These are phyloP conservation scores for Aphelenchoides fujianensis DNA, from an alignment of 1,140 invertebrate genomes.

Conservation along the genomic window DNA sequence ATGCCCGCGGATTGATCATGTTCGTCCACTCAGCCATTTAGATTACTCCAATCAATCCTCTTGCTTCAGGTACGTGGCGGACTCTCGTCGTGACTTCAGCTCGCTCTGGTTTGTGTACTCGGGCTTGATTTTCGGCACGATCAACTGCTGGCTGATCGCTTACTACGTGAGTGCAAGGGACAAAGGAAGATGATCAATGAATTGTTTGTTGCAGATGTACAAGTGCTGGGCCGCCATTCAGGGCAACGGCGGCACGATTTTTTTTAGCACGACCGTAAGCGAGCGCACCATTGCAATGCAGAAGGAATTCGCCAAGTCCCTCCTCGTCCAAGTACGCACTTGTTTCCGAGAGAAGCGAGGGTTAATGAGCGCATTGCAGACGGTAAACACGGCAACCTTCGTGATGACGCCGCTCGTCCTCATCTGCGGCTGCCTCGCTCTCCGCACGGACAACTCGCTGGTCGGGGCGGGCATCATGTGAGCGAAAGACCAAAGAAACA, in stretches of 20 bases:
- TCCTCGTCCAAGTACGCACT: not conserved
- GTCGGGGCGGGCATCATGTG: not conserved
- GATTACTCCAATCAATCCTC: no score
- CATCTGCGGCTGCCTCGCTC: not conserved
- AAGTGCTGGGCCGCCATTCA: not conserved
- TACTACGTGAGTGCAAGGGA: no score
- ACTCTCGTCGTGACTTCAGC: not conserved
- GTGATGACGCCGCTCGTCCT: not conserved
- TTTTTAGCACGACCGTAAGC: not conserved
- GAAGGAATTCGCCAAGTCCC: not conserved
- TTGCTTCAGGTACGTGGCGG: not conserved
- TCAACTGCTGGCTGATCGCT: not conserved
- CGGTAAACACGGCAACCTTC: not conserved
- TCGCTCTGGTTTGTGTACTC: not conserved
- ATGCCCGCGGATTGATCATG: not conserved
- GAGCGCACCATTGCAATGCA: not conserved
- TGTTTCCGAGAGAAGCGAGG: no score
- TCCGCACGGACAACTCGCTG: not conserved
- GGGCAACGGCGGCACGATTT: not conserved
- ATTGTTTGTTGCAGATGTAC: no score
- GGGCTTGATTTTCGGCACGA: not conserved
- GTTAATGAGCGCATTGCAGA: no score
- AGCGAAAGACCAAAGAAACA: not conserved
- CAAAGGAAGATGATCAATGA: no score
- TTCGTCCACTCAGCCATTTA: no score